Percentiles rank a stretch among this genome's conserved stretches.
phyloP scores from a whole-genome alignment of 1,140 invertebrate genomes.

The Philotrypesis tridentata region DNA sequence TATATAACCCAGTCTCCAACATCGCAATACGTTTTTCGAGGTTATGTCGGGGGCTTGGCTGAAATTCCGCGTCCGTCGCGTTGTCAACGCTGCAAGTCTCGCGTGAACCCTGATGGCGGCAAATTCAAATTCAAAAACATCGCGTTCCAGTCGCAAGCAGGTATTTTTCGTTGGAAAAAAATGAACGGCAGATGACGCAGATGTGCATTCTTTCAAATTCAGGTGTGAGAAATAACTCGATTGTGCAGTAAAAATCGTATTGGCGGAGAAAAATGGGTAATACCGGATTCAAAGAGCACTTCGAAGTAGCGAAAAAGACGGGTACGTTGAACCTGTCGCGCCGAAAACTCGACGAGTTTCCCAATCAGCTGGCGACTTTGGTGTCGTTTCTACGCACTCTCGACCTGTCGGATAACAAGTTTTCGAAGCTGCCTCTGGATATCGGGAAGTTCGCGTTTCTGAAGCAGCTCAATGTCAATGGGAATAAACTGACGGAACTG shows the following conservation, averaged over 20 bases:
- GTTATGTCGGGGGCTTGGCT: constrained; percentile 12
- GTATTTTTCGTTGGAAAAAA: not conserved
- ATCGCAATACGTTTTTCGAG: not conserved
- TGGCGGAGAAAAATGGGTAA: constrained; percentile 83
- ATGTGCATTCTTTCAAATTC: not conserved
- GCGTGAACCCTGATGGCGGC: constrained; percentile 2
- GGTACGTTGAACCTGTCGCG: constrained; percentile 92
- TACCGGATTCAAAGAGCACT: constrained; percentile 89
- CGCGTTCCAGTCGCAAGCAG: not conserved
- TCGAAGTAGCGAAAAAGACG: constrained; percentile 94
- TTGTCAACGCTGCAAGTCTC: not conserved
- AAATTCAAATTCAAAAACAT: constrained; percentile 21
- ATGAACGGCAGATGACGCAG: not conserved
- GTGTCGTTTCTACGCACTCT: constrained; percentile 86
- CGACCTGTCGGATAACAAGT: constrained; percentile 94
- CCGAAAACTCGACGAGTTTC: constrained; percentile 85
- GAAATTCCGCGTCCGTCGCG: not conserved
- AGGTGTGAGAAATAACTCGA: not conserved
- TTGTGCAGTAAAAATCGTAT: not conserved
- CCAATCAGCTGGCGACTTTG: constrained; percentile 76
- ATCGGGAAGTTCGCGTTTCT: constrained; percentile 87
- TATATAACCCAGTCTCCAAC: not conserved
- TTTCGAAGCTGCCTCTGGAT: constrained; percentile 82
- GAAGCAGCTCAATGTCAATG: constrained; percentile 88
- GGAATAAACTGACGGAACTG: constrained; percentile 80